Percentiles rank a stretch among this genome's conserved stretches.
These are phyloP conservation scores for Phoenicopterus ruber DNA, from an alignment of 2,113 vertebrate genomes.

Conservation along the genomic window DNA sequence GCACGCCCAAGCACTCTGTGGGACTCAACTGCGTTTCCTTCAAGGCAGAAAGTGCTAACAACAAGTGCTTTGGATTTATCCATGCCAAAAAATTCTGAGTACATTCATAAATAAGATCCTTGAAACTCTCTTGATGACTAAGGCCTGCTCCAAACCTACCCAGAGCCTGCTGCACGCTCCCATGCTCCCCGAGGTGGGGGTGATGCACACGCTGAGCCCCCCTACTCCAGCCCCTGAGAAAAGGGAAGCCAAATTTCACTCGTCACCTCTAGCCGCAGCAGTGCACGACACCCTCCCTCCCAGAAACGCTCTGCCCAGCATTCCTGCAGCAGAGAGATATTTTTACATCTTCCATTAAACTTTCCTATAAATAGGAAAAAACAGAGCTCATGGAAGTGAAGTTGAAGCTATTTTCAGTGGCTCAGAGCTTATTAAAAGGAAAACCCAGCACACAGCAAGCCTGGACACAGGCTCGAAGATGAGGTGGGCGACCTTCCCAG, in stretches of 20 bases:
- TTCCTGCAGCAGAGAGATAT: neutral
- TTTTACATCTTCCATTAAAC: neutral
- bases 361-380: neutral
- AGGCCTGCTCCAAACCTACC: neutral
- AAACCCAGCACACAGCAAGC: neutral
- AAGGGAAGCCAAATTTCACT: neutral
- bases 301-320: neutral
- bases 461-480: neutral
- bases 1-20: rapidly evolving
- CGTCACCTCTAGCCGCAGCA: neutral
- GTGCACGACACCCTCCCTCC: neutral
- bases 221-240: neutral
- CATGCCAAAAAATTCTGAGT: rapidly evolving
- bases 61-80: neutral
- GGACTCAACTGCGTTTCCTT: rapidly evolving
- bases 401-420: neutral
- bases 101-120: neutral
- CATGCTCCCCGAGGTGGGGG: neutral
- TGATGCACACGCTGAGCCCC: neutral
- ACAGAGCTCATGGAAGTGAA: neutral
- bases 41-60: neutral
- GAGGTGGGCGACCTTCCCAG: neutral
- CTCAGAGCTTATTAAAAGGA: neutral
- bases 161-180: neutral
- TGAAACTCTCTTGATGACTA: neutral